Evolutionary conservation across 1,140 invertebrate genomes (phyloP).

Genomic region (Drosophila funebris): DNA sequence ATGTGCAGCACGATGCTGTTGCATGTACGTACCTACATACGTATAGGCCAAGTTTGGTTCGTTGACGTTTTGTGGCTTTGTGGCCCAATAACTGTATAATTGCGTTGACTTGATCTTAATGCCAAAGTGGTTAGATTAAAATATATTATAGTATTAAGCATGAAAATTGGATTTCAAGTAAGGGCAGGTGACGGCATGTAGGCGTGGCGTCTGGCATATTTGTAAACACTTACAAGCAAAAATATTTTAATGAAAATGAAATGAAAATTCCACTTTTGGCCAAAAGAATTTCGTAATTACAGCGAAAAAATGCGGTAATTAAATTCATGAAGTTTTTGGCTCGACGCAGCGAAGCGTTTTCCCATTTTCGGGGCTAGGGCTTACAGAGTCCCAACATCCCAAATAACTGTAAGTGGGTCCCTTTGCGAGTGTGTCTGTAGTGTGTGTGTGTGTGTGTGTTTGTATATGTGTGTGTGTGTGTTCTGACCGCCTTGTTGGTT

Average conservation of each 20-base stretch:
- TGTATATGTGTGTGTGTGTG: neutral
- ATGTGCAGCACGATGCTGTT: conserved; percentile 29
- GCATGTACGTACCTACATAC: neutral
- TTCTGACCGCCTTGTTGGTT: conserved; percentile 71
- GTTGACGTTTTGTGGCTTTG: conserved; percentile 70
- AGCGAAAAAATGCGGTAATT: conserved; percentile 80
- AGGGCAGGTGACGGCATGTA: conserved; percentile 5
- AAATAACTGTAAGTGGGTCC: conserved; percentile 37
- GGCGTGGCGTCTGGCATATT: conserved; percentile 49
- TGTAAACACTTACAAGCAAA: conserved; percentile 70
- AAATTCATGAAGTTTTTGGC: conserved; percentile 78
- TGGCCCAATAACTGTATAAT: conserved; percentile 78
- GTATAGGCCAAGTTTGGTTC: conserved; percentile 2
- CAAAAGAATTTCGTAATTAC: conserved; percentile 82
- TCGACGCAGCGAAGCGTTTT: conserved; percentile 44
- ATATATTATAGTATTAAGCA: neutral
- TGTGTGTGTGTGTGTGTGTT: conserved; percentile 11
- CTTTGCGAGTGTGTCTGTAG: conserved; percentile 8
- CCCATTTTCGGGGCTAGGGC: conserved; percentile 37
- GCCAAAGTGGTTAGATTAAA: conserved; percentile 6
- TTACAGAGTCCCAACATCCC: neutral
- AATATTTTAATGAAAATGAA: conserved; percentile 81
- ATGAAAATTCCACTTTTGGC: conserved; percentile 78
- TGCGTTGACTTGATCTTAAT: conserved; percentile 33
- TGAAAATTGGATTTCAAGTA: neutral